A percentile compares a stretch with the other conserved stretches of the same genome.
Conservation (phyloP, 2,888 invertebrate species). For the Phaedon cochleariae region DNA sequence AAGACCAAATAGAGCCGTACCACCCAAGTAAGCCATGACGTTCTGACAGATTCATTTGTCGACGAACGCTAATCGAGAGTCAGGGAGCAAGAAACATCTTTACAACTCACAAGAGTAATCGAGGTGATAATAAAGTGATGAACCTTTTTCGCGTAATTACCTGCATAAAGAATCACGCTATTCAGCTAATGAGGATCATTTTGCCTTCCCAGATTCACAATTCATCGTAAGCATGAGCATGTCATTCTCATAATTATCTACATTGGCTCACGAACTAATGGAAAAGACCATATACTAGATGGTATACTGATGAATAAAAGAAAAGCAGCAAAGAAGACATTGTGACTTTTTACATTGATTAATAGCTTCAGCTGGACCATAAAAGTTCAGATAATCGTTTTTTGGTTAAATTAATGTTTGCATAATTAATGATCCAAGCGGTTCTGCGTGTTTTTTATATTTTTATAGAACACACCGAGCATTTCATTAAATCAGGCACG, state of each 20-base stretch:
- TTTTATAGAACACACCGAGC: slow-evolving; percentile 25
- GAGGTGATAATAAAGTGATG: neutral
- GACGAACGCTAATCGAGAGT: neutral
- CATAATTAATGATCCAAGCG: slow-evolving; percentile 28
- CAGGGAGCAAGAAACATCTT: neutral
- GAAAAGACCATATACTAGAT: neutral
- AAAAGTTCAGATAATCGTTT: slow-evolving; percentile 33
- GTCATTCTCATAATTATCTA: neutral
- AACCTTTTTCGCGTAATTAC: neutral
- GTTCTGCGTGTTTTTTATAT: slow-evolving; percentile 24
- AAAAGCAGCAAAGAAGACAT: slow-evolving; percentile 19
- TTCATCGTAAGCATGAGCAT: neutral
- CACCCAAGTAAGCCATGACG: neutral
- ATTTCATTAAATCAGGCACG: slow-evolving; percentile 23
- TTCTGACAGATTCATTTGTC: neutral
- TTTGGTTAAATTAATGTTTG: slow-evolving; percentile 27
- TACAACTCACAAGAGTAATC: neutral
- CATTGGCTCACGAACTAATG: neutral
- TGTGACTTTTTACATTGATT: slow-evolving; percentile 24
- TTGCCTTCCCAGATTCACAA: neutral
- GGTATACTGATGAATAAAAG: slow-evolving; percentile 6
- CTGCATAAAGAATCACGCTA: neutral
- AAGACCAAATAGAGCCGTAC: neutral
- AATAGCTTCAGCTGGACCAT: slow-evolving; percentile 20
- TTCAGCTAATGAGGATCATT: neutral